Conservation (phyloP, 2,113 vertebrate genomes). For the Oryzias woworae region DNA sequence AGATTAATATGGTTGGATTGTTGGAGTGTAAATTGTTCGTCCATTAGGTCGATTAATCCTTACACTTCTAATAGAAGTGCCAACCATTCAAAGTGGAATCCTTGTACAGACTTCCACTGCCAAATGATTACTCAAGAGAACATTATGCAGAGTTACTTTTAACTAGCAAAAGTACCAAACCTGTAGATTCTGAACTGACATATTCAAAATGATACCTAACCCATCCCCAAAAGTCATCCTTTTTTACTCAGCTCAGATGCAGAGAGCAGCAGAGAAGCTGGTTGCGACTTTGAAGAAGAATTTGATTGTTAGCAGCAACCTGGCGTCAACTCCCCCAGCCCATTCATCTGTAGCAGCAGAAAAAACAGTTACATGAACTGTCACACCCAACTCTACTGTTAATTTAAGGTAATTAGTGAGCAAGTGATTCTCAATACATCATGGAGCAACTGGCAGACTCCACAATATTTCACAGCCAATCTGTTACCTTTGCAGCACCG, state of each 20-base stretch:
- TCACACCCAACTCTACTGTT: conserved; percentile 84
- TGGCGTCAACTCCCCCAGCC: conserved; percentile 73
- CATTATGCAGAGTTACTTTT: conserved; percentile 11
- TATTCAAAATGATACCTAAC: neutral
- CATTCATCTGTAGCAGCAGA: conserved; percentile 81
- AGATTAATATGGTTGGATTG: too few relatives aligned
- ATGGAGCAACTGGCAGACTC: conserved; percentile 77
- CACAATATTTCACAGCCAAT: conserved; percentile 78
- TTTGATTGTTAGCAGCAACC: conserved; percentile 78
- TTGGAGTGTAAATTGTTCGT: too few relatives aligned
- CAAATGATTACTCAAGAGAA: conserved; percentile 16
- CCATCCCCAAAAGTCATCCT: neutral
- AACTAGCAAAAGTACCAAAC: conserved; percentile 8
- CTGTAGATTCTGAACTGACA: conserved; percentile 43
- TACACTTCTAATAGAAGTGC: too few relatives aligned
- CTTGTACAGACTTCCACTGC: neutral
- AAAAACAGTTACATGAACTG: conserved; percentile 83
- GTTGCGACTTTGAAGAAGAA: conserved; percentile 70
- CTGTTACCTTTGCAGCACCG: conserved; percentile 66
- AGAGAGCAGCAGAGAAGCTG: conserved; percentile 49
- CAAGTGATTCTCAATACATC: conserved; percentile 84
- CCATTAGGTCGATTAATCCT: too few relatives aligned
- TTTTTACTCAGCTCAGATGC: conserved; percentile 35
- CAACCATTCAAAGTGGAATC: neutral
- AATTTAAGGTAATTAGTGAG: conserved; percentile 85